Percentiles rank a stretch among this genome's conserved stretches.
phyloP scores from a whole-genome alignment of 1,140 invertebrate genomes.

The Drosophila bocki region DNA sequence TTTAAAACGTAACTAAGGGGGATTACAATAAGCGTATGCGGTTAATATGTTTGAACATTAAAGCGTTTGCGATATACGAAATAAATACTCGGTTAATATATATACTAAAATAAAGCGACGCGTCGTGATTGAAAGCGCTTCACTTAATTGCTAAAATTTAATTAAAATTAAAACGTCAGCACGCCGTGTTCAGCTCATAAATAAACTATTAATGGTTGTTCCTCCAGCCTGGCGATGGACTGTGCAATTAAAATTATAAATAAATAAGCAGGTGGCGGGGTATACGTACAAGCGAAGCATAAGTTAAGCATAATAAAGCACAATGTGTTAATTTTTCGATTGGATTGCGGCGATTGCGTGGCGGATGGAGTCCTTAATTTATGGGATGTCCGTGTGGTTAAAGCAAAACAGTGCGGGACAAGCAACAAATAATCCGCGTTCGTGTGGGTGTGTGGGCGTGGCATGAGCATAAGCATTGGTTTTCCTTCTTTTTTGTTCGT shows the following conservation, averaged over 20 bases:
- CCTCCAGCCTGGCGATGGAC: constrained; percentile 24
- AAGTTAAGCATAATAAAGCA: constrained; percentile 50
- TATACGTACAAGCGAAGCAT: constrained; percentile 51
- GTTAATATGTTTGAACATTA: constrained; percentile 34
- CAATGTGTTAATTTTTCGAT: constrained; percentile 39
- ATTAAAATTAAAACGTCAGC: constrained; percentile 47
- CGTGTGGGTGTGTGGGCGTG: constrained; percentile 29
- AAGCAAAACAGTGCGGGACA: constrained; percentile 56
- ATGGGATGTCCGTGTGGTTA: constrained; percentile 46
- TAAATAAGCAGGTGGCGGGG: constrained; percentile 45
- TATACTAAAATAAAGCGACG: constrained; percentile 13
- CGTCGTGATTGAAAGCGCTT: constrained; percentile 22
- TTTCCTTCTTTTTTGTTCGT: constrained; percentile 21
- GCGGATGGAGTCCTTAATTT: constrained; percentile 39
- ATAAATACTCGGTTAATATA: background rate
- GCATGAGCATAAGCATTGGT: background rate
- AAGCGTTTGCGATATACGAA: constrained; percentile 44
- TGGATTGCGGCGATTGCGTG: constrained; percentile 26
- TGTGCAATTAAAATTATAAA: constrained; percentile 54
- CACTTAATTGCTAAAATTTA: constrained; percentile 40
- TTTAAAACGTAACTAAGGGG: constrained; percentile 29
- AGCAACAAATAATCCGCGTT: constrained; percentile 57
- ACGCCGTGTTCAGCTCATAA: constrained; percentile 47
- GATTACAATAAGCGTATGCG: constrained; percentile 51
- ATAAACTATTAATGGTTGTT: constrained; percentile 28